These are phyloP conservation scores for Catonia carolina DNA, from an alignment of 2,888 invertebrate species.

Conservation along the genomic window DNA sequence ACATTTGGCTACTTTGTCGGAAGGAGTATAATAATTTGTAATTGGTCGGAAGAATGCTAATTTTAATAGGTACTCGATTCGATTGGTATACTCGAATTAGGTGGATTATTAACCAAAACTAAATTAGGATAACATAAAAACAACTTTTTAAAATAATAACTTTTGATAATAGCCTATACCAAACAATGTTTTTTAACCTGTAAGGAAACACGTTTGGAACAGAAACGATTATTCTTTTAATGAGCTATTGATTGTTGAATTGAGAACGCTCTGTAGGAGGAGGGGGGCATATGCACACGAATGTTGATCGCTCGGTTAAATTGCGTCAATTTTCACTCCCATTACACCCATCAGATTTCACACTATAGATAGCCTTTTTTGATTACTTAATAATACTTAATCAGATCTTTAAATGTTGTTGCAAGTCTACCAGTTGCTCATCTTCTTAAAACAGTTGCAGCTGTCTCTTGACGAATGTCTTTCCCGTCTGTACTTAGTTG, in stretches of 20 bases:
- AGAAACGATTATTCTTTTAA: background rate
- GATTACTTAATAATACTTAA: conserved; percentile 15
- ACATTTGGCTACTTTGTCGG: conserved; percentile 4
- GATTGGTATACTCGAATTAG: conserved; percentile 1
- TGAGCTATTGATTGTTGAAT: background rate
- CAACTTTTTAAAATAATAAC: conserved; percentile 8
- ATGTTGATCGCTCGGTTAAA: conserved; percentile 5
- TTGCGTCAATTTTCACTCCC: conserved; percentile 21
- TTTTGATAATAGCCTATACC: conserved; percentile 13
- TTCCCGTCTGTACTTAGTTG: too few relatives aligned
- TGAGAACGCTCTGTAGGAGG: background rate
- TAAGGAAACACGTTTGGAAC: background rate
- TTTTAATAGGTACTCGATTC: background rate
- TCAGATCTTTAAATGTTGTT: too few relatives aligned
- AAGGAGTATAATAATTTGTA: background rate
- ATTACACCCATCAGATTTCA: conserved; percentile 18
- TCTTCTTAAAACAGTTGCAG: too few relatives aligned
- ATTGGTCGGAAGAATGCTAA: background rate
- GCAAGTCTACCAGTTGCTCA: too few relatives aligned
- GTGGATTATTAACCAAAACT: conserved; percentile 8
- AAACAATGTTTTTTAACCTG: conserved; percentile 12
- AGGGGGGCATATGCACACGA: background rate
- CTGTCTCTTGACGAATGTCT: too few relatives aligned
- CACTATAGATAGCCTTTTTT: conserved; percentile 12
- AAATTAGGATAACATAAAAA: conserved; percentile 15